Evolutionary conservation across 2,888 invertebrate genomes (phyloP).

Genomic region (Matsumyia berberina): DNA sequence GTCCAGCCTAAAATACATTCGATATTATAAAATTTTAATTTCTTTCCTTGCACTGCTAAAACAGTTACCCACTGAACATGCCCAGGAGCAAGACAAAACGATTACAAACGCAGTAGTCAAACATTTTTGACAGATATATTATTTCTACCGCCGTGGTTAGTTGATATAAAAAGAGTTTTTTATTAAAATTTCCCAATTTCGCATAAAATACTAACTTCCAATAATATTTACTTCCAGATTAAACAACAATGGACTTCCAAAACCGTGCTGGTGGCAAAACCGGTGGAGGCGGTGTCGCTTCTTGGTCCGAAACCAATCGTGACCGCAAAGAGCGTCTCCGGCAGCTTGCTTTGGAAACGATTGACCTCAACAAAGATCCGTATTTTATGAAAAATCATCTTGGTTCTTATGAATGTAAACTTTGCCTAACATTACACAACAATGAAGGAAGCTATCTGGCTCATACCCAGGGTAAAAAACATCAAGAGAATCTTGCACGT

Average conservation of each 20-base stretch:
- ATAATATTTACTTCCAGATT: not conserved
- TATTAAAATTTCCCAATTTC: not conserved
- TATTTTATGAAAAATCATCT: slow-evolving; percentile 99
- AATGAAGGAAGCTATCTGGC: slow-evolving; percentile 99
- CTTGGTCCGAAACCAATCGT: slow-evolving; percentile 99
- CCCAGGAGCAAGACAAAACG: not conserved
- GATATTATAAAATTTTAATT: not conserved
- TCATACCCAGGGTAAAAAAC: slow-evolving; percentile 99
- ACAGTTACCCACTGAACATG: not conserved
- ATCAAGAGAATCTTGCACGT: slow-evolving; percentile 98
- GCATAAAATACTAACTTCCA: not conserved
- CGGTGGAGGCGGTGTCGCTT: slow-evolving; percentile 99
- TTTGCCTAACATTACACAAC: slow-evolving; percentile 98
- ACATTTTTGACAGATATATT: slow-evolving; percentile 14
- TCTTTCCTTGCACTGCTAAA: not conserved
- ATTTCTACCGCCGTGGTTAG: not conserved
- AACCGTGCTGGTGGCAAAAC: slow-evolving; percentile 99
- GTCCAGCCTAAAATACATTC: too few relatives aligned
- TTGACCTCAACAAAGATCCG: slow-evolving; percentile 99
- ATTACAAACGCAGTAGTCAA: slow-evolving; percentile 29
- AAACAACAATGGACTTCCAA: slow-evolving; percentile 96
- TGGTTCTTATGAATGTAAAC: slow-evolving; percentile 99
- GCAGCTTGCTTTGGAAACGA: slow-evolving; percentile 98
- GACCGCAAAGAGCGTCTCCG: slow-evolving; percentile 97
- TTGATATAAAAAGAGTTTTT: not conserved